phyloP scores from a whole-genome alignment of 1,140 invertebrate genomes.

The Sweltsa coloradensis region DNA sequence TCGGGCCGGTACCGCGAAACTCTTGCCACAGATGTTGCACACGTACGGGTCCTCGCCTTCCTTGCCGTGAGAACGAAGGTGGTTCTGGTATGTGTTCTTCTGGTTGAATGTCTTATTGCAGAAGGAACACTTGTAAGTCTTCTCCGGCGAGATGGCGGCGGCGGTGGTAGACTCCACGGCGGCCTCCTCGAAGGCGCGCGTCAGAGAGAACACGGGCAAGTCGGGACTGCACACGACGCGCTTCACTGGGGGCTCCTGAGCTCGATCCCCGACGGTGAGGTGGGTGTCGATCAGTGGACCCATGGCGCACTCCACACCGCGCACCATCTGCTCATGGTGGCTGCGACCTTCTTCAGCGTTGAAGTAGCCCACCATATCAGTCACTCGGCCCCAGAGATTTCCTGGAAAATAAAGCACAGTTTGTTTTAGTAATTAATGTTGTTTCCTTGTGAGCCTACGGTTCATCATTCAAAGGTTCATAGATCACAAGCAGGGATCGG shows the following conservation, averaged over 20 bases:
- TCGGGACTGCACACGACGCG: constrained; percentile 26
- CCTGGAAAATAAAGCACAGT: constrained; percentile 21
- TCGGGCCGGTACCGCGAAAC: constrained; percentile 81
- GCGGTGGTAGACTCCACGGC: not conserved
- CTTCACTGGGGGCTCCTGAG: constrained; percentile 16
- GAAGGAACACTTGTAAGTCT: constrained; percentile 29
- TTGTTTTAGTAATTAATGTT: no score
- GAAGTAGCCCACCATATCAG: constrained; percentile 27
- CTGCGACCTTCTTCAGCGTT: constrained; percentile 18
- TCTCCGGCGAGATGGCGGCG: constrained; percentile 14
- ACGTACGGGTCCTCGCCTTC: constrained; percentile 62
- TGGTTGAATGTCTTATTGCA: constrained; percentile 46
- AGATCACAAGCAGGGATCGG: no score
- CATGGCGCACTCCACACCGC: constrained; percentile 22
- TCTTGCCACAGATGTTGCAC: constrained; percentile 85
- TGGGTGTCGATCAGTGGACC: constrained; percentile 17
- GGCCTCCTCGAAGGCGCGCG: constrained; percentile 8
- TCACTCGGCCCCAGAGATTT: constrained; percentile 25
- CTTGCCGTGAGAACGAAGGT: constrained; percentile 39
- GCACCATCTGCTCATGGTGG: constrained; percentile 15
- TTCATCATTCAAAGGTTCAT: no score
- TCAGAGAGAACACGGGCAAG: constrained; percentile 20
- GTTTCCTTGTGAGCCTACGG: no score
- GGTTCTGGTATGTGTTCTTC: constrained; percentile 43
- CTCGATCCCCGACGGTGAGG: not conserved